Evolutionary conservation across 2,113 vertebrate genomes (phyloP), one percentile per base, ranked within the genome.

Genomic region (Oreochromis tanganicae): DNA sequence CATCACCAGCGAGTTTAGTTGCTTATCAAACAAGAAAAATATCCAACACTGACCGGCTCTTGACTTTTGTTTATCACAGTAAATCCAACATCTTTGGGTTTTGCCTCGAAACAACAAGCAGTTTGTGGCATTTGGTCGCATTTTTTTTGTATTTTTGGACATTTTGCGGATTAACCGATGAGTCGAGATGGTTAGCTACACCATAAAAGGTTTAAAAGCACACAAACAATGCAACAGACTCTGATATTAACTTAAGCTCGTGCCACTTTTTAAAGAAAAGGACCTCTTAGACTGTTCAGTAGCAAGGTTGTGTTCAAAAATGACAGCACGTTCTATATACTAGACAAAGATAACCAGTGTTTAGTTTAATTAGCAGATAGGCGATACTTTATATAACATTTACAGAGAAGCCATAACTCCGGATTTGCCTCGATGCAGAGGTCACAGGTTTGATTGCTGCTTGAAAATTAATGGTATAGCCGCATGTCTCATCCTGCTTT

Each of bases 371-470:
- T 84, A 75, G 50, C 14, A 27, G 55, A 88, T 66, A 78, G 81
- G 27, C 63, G 55, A 57, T 81, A 21, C 68, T 54, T 7, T 57
- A 27, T 46, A n/a, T 24, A 61, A 59, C 66, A 78, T 29, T 75
- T 54, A 81, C 79, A 85, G 66, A 89, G 73, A 83, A 68, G 81
- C 36, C 55, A 55, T 86, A 41, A 82, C 82, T 90, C 46, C 61
- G 8, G 29, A 32, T 71, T 84, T 81, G 36, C 81, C 38, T 78
- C 32, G 41, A 81, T 43, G 7, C 66, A 7, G 81, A 89, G 91
- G 90, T 92, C 84, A 86, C 87, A 48, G 36, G 41, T 89, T 61
- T 91, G 90, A 92, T 92, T 68, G 87, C 73, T 75, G 85, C 43
- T 80, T 43, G 84, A 56, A 85, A 92, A 92, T 91, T 27, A 91